Evolutionary conservation across 2,888 invertebrate species (phyloP), one percentile per base, ranked within the genome.

Genomic region (Megamerina dolium): DNA sequence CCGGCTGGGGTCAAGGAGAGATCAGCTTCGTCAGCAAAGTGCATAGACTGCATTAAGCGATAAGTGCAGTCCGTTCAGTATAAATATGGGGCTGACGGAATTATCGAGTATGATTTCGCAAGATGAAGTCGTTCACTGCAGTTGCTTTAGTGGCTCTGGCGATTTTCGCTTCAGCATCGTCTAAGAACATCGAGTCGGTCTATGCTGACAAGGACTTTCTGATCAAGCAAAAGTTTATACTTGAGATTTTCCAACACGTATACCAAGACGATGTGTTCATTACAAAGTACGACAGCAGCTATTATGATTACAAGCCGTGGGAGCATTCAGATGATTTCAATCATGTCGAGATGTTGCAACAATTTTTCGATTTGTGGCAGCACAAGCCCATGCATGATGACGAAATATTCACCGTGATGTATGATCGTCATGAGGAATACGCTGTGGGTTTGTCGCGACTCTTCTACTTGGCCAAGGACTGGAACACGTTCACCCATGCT

Each of bases 401-500:
- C 41, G 63, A 64, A 49, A 52, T 62, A 5, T 69, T 66, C 58
- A 55, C 57, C 17, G 49, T 65, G 9, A 50, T 65, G 40, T 55
- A 63, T 14, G 58, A 61, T 1, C 60, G 61, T 17, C 63, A 68
- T 33, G 54, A 56, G 29, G 81, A 87, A 61, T 66, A 68, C 16
- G 81, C 79, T 9, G 62, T 76, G 4, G 77, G 79, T 5, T 67
- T 87, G 17, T 80, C 80, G 64, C 77, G 81, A 54, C 67, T 83
- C 14, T 74, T 88, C 48, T 77, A 76, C 68, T 80, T 78, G 46
- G 83, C 85, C 52, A 83, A 83, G 66, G 81, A 85, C 63, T 86
- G 79, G 68, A 76, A 80, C n/a, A 81, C 82, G 16, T 85, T 87
- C 74, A 77, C 80, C 66, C 79, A 80, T 56, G 80, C 80, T 3